phyloP scores from a whole-genome alignment of 2,797 vertebrate genomes.

The Artibeus jamaicensis region DNA sequence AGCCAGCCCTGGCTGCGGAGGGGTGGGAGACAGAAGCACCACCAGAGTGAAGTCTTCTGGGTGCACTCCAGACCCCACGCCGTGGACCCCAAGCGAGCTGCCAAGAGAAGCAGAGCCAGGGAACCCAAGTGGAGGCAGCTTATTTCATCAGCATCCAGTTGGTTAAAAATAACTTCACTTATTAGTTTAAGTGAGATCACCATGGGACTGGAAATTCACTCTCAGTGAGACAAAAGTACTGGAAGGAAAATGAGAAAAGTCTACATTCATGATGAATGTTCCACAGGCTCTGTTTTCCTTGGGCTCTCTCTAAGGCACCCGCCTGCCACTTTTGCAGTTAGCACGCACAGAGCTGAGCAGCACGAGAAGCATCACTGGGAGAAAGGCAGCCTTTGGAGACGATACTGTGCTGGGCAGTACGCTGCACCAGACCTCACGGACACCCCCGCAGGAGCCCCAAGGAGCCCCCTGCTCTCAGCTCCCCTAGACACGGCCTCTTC shows the following conservation, averaged over 20 bases:
- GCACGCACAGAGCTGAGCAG: neutral
- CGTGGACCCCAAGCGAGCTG: neutral
- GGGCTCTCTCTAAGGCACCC: neutral
- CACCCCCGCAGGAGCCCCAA: neutral
- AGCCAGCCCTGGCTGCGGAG: neutral
- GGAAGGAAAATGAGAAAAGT: slow-evolving; percentile 56
- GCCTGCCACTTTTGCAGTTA: neutral
- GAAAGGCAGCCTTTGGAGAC: neutral
- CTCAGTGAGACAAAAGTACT: slow-evolving; percentile 55
- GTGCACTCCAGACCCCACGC: neutral
- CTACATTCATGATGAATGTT: neutral
- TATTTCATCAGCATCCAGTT: slow-evolving; percentile 54
- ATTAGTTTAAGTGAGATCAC: slow-evolving; percentile 72
- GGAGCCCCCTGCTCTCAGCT: neutral
- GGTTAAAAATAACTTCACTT: slow-evolving; percentile 71
- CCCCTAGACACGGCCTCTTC: neutral
- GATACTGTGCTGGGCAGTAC: neutral
- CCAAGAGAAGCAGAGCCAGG: slow-evolving; percentile 32
- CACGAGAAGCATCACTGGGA: neutral
- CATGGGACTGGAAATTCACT: slow-evolving; percentile 74
- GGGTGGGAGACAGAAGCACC: neutral
- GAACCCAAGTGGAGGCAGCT: neutral
- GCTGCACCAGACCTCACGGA: slow-evolving; percentile 30
- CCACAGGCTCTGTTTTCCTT: neutral
- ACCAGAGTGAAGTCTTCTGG: neutral